phyloP scores from a whole-genome alignment of 53 echinoderm and acorn worm species.

The Holothuria leucospilota region DNA sequence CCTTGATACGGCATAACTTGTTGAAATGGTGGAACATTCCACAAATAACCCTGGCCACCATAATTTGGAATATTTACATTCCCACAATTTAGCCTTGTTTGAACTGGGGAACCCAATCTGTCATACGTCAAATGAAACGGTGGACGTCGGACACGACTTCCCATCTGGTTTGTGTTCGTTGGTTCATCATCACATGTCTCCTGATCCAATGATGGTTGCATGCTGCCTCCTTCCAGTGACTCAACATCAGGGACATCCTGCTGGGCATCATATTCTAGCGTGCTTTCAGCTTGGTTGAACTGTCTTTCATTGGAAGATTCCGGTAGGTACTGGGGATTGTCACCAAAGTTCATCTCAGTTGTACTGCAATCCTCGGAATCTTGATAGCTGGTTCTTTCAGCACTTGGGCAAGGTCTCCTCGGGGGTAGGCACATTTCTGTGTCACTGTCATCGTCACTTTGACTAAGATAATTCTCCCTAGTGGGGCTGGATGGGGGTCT shows the following conservation, averaged over 20 bases:
- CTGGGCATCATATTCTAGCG: neutral
- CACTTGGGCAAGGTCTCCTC: no score
- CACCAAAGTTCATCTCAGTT: no score
- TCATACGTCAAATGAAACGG: conserved; percentile 1
- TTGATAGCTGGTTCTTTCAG: no score
- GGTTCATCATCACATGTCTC: neutral
- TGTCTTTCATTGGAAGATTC: neutral
- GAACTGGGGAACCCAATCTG: neutral
- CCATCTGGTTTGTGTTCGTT: neutral
- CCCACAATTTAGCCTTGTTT: neutral
- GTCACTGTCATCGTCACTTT: neutral
- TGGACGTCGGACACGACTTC: neutral
- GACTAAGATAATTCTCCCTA: neutral
- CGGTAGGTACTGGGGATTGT: no score
- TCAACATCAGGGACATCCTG: neutral
- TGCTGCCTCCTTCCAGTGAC: neutral
- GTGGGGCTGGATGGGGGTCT: no score
- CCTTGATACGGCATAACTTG: no score
- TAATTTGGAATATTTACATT: no score
- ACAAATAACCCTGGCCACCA: no score
- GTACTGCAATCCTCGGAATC: no score
- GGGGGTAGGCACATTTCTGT: neutral
- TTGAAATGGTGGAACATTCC: no score
- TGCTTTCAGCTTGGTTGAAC: neutral
- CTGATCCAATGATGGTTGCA: neutral